Percentiles rank a stretch among this genome's conserved stretches.
Conservation (phyloP, 2,113 vertebrate species). For the Galbula dea region DNA sequence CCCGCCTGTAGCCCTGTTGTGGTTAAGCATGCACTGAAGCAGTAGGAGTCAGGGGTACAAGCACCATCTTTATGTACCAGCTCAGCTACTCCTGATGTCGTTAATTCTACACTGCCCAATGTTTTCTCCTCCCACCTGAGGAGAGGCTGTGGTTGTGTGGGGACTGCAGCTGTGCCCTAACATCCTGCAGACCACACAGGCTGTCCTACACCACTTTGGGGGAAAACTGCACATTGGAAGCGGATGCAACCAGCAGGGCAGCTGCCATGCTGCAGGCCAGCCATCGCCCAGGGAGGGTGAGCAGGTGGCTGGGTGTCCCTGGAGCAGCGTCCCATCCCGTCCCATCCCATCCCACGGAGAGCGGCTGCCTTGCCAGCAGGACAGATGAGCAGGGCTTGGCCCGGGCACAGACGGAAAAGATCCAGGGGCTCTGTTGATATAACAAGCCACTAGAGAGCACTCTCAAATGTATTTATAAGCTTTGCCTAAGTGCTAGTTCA, state of each 20-base stretch:
- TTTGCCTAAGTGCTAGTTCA: conserved; percentile 22
- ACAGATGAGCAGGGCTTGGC: neutral
- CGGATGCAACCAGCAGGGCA: fast-evolving
- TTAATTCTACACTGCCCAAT: fast-evolving
- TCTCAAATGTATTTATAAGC: conserved; percentile 60
- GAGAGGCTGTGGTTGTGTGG: fast-evolving
- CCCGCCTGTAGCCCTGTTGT: neutral
- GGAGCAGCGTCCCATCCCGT: neutral
- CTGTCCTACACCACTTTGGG: fast-evolving
- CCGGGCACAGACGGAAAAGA: neutral
- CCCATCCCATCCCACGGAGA: neutral
- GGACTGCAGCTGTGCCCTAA: fast-evolving
- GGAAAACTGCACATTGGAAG: fast-evolving
- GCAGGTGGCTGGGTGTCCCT: neutral
- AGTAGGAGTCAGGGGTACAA: neutral
- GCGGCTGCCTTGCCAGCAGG: neutral
- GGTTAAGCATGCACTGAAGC: neutral
- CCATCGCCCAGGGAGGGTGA: fast-evolving
- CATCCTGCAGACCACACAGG: fast-evolving
- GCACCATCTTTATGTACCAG: fast-evolving
- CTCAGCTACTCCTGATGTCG: neutral
- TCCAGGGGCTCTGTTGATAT: conserved; percentile 53
- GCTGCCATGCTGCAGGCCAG: neutral
- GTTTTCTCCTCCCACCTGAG: neutral
- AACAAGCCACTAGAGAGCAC: conserved; percentile 63